Evolutionary conservation across 2,113 vertebrate genomes (phyloP), one percentile per base, ranked within the genome.

Genomic region (Tychaedon coryphoeus): DNA sequence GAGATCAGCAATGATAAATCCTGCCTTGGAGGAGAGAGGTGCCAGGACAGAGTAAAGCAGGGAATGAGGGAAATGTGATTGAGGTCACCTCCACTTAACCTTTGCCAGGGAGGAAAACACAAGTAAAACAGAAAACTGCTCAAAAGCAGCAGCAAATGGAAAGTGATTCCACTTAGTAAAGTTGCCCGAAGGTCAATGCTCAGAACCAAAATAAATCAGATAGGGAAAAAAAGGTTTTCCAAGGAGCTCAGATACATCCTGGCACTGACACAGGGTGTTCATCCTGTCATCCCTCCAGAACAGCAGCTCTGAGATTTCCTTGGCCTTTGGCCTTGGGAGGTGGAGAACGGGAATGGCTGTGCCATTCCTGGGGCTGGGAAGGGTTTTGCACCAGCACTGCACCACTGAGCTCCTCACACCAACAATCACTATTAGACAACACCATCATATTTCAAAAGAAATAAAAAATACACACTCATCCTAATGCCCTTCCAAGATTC

Each of bases 41-140:
- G 64, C 40, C 43, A 25, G 64, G 48, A 38, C 14, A 19, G 2
- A 75, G 89, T 0, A 6, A 76, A 61, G 48, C 19, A 29, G 29
- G 70, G 47, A 94, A 78, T 17, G 50, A 94, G 71, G 78, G 76
- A 95, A 93, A 75, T 79, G 82, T 31, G 85, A 92, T 88, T 92
- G 77, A 82, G 72, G 79, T 78, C 84, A 84, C 42, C 72, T 45
- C 62, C 51, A 50, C 50, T 95, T 94, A 89, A 88, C 91, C 78
- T 89, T 28, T 76, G 50, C 79, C 33, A 10, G 12, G 47, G 40
- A 92, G 43, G 34, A 79, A 74, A 88, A 64, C 3, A 10, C 34
- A 71, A 48, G 65, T 34, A 26, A 88, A 91, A 58, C 65, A 78
- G 28, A 88, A 65, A 81, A 33, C 70, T 92, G 58, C 47, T 71